phyloP scores from a whole-genome alignment of 2,113 vertebrate species.

The Benitochromis conjunctus region DNA sequence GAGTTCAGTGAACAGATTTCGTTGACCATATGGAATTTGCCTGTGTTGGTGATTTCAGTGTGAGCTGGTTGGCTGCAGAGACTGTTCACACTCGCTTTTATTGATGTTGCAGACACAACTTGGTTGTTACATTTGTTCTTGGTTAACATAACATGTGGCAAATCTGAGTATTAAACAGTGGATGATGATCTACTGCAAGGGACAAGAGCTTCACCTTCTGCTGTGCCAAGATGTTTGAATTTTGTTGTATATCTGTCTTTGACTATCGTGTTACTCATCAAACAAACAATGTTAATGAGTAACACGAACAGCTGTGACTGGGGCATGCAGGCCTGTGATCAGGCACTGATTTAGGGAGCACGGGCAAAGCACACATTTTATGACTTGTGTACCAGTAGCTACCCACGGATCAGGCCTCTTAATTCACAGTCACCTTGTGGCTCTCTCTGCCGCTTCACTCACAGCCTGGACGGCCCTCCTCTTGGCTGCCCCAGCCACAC shows the following conservation, averaged over 20 bases:
- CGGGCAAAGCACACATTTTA: background rate
- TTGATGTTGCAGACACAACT: background rate
- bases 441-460: no score
- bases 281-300: background rate
- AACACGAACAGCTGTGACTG: background rate
- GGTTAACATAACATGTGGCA: background rate
- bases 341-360: background rate
- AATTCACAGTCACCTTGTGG: no score
- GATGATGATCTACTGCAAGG: background rate
- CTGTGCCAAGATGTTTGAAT: background rate
- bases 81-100: background rate
- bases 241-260: background rate
- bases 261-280: background rate
- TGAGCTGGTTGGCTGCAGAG: background rate
- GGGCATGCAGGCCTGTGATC: background rate
- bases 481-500: no score
- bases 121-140: background rate
- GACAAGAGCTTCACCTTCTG: background rate
- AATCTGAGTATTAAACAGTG: background rate
- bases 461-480: no score
- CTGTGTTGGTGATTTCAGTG: background rate
- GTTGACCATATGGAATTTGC: background rate
- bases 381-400: no score
- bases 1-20: background rate
- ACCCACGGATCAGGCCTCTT: no score